These are phyloP conservation scores for Myiagra hebetior DNA, from an alignment of 2,113 vertebrate genomes.

Conservation along the genomic window DNA sequence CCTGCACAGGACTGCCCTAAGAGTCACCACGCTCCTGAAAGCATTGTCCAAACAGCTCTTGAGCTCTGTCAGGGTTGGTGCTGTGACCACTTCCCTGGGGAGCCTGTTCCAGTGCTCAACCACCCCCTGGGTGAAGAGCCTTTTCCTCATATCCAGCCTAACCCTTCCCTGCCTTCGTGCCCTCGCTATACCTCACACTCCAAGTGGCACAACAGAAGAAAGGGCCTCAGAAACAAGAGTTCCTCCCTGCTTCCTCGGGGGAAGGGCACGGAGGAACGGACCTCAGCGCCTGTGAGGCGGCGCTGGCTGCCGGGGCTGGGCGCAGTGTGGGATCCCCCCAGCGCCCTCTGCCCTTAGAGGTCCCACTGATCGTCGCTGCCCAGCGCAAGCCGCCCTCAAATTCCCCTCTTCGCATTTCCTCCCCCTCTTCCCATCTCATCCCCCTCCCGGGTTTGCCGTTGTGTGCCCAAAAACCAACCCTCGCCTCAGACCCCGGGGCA, in stretches of 20 bases:
- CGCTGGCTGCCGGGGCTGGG: background rate
- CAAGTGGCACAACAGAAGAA: accelerated
- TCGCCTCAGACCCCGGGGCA: accelerated
- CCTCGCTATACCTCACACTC: background rate
- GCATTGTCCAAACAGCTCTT: background rate
- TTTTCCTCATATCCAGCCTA: too few relatives aligned
- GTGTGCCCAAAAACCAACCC: accelerated
- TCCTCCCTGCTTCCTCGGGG: accelerated
- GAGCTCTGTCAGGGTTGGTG: background rate
- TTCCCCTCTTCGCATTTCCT: too few relatives aligned
- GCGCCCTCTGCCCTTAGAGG: background rate
- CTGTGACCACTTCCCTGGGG: background rate
- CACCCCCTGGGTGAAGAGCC: background rate
- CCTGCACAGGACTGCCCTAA: background rate
- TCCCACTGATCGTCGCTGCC: accelerated
- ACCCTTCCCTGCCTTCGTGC: background rate
- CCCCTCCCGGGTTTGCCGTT: accelerated
- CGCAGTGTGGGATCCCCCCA: accelerated
- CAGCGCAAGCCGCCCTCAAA: accelerated
- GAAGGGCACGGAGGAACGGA: background rate
- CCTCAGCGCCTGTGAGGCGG: background rate
- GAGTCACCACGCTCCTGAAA: background rate
- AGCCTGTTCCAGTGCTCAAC: background rate
- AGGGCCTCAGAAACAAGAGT: accelerated
- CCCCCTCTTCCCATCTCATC: accelerated